Evolutionary conservation across 2,113 vertebrate species (phyloP), one percentile per base, ranked within the genome.

Genomic region (Craseonycteris thonglongyai): DNA sequence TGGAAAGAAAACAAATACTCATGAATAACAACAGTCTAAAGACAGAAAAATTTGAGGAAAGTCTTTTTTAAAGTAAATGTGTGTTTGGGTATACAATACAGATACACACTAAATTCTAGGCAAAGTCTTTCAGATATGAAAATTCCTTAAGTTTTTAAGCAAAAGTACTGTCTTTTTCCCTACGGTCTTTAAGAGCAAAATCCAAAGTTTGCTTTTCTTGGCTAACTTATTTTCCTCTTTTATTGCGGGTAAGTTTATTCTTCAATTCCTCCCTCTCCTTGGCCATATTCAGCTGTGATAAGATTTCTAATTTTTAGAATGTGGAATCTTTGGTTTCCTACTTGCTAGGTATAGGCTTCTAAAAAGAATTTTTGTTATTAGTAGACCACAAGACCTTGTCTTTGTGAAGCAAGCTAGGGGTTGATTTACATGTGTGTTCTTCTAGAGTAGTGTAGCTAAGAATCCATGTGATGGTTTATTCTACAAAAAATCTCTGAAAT

Each of bases 1-100:
- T 99, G 94, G 51, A 98, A 98, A 97, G 56, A 80, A 93, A 45
- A 97, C 63, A 88, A 16, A 96, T 51, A 68, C 0, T 66, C 96
- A 87, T 88, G 61, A 84, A 74, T 42, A 96, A 92, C 0, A 2
- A 84, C 76, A 95, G 94, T 49, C 6, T 93, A 92, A 96, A 78
- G 26, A 38, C 28, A 95, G 22, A 82, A 63, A 83, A 79, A 28
- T 78, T 35, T 84, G 54, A 94, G 49, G 95, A 92, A 93, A 66
- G 6, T 71, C 68, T 81, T 80, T 92, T 38, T 82, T 68, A 22
- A 93, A 79, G 71, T 83, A 88, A 90, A 72, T 74, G 49, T 49
- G 14, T 47, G 35, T 78, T 61, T 85, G 59, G 40, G 30, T 90
- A 79, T 80, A 93, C 22, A 90, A 68, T 35, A 81, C 40, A 90